Base-by-base conservation (phyloP, 2,888 invertebrate species). In the Tricholauxania praeusta region DNA sequence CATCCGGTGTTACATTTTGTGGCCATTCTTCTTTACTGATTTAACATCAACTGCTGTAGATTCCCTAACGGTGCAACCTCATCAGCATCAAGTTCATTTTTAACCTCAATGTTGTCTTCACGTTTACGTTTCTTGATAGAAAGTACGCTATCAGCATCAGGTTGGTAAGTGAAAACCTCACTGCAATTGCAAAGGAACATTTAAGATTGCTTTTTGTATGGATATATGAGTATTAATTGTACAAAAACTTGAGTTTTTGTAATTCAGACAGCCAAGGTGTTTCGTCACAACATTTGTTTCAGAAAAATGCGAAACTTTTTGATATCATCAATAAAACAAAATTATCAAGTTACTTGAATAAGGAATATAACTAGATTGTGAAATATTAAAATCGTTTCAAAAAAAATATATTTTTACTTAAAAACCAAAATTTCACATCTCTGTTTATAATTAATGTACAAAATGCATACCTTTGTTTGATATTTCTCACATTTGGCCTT, bases 401-500 rank as follows among this genome's bases (percentile, higher is more conserved):
- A 10, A 1, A 10, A 10, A 1, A 1, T 7, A 1, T 7, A 0
- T 72, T 80, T 76, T 71, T 77, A 77, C 60, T 76, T 78, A 82
- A 83, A 79, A 83, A 83, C 80, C 82, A 83, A 75, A 82, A 83
- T 80, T 17, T 82, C 82, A 28, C 17, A 32, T 39, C 3, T 67
- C 22, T 67, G 19, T 15, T 51, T 0, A 15, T 28, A 57, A 49
- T 10, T 12, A 12, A 22, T 22, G 22, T 28, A 28, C 4, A 71
- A 59, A 63, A 53, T 48, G 49, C 71, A 62, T 72, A 87, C 87
- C 87, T 84, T 84, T 15, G 83, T 92, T 80, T 96, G 95, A 85
- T 98, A 98, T 88, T 97, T 98, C 81, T 98, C 97, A 84, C 96
- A 96, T 85, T 95, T 96, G 2, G 94, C 93, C 82, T 94, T 93